phyloP scores from a whole-genome alignment of 2,113 vertebrate genomes.

The Cryptomyrus ogoouensis region DNA sequence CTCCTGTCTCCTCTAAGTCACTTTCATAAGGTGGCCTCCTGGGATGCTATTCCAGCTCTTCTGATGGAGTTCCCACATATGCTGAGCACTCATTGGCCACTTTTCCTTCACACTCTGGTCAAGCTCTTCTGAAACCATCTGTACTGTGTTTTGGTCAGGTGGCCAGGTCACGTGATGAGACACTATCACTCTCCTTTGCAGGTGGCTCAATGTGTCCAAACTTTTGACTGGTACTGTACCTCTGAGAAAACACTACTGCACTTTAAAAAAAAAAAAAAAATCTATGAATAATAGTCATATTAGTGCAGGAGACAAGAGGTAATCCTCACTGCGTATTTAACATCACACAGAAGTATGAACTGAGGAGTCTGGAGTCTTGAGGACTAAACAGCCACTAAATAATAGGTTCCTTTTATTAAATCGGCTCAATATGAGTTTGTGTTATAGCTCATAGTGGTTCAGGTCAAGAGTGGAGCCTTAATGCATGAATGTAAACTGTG shows the following conservation, averaged over 20 bases:
- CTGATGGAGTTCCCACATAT: neutral
- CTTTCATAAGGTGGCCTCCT: neutral
- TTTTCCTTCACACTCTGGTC: neutral
- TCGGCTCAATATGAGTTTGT: neutral
- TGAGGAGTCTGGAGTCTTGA: neutral
- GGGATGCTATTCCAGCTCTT: neutral
- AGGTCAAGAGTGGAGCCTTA: neutral
- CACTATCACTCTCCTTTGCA: neutral
- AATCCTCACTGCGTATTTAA: neutral
- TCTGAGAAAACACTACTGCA: neutral
- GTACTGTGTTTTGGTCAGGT: neutral
- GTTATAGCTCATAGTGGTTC: neutral
- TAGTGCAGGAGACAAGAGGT: neutral
- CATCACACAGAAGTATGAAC: neutral
- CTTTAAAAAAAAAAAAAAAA: no score
- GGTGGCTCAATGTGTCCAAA: neutral
- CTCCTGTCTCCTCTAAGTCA: neutral
- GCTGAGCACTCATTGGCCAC: neutral
- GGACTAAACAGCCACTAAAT: neutral
- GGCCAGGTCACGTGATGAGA: neutral
- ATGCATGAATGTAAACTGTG: neutral
- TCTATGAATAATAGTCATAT: neutral
- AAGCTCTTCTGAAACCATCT: neutral
- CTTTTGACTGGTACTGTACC: neutral
- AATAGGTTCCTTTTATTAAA: neutral